Conservation (phyloP, 1,140 invertebrate species). For the Holcopasites calliopsidis region DNA sequence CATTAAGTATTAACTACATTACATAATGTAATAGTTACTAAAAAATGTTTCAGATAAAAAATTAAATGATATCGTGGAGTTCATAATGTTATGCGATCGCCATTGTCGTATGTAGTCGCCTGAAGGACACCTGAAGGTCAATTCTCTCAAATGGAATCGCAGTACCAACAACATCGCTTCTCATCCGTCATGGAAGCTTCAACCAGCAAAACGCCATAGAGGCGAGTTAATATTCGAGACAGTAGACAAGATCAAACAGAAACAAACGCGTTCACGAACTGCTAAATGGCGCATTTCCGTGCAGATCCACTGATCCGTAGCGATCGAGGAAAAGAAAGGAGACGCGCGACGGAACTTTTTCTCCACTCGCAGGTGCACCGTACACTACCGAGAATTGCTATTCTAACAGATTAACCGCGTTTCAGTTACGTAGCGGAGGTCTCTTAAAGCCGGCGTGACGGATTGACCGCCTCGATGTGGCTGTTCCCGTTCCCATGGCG, state of each 20-base stretch:
- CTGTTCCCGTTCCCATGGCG: slow-evolving; percentile 9
- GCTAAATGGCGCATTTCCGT: background rate
- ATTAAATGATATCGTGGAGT: no score
- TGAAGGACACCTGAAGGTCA: no score
- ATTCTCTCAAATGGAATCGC: no score
- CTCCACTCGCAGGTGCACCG: slow-evolving; percentile 10
- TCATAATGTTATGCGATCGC: no score
- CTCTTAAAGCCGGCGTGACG: slow-evolving; percentile 35
- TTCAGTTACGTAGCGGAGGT: slow-evolving; percentile 31
- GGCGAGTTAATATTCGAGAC: no score
- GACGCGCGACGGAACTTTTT: background rate
- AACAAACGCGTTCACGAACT: background rate
- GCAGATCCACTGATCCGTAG: slow-evolving; percentile 20
- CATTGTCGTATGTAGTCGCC: no score
- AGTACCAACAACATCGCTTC: no score
- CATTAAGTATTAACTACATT: no score
- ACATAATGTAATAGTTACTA: no score
- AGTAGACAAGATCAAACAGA: background rate
- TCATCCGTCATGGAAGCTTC: no score
- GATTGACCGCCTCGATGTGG: slow-evolving; percentile 41
- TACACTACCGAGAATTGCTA: slow-evolving; percentile 36
- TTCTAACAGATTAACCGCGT: slow-evolving; percentile 43
- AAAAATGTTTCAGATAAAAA: no score
- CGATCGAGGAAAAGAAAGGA: slow-evolving; percentile 1
- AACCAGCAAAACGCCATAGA: no score